Conservation (phyloP, 2,797 vertebrate species). For the Notoglanidium macrostoma region DNA sequence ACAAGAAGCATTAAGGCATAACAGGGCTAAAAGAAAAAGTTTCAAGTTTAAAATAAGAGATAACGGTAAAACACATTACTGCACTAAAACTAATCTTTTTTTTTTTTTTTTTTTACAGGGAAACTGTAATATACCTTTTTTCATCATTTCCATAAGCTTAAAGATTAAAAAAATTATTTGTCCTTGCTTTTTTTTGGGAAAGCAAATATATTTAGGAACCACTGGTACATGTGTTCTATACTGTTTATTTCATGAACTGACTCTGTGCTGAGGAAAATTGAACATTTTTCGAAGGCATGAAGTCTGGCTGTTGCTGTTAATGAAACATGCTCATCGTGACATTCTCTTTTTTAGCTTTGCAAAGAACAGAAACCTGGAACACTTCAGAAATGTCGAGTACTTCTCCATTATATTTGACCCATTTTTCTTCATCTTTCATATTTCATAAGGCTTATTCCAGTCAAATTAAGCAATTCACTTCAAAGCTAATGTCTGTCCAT, state of each 20-base stretch:
- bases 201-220: neutral
- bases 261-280: neutral
- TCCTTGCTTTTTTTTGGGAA: neutral
- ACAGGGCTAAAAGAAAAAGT: neutral
- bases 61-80: neutral
- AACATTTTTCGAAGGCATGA: constrained; percentile 4
- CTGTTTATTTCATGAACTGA: neutral
- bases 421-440: constrained; percentile 57
- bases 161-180: neutral
- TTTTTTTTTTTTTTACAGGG: neutral
- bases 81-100: neutral
- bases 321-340: constrained; percentile 16
- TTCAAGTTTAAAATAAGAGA: neutral
- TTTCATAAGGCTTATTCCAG: constrained; percentile 37
- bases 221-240: constrained; percentile 21
- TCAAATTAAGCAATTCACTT: constrained; percentile 47
- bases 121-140: constrained; percentile 12
- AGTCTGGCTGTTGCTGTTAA: constrained; percentile 6
- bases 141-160: neutral
- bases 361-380: constrained; percentile 23
- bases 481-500: constrained; percentile 30
- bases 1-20: neutral
- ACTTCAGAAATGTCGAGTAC: constrained; percentile 47
- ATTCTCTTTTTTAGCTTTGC: constrained; percentile 16
- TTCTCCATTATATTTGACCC: constrained; percentile 60